Evolutionary conservation across 2,113 vertebrate species (phyloP), one percentile per base, ranked within the genome.

Genomic region (Vulpes vulpes): DNA sequence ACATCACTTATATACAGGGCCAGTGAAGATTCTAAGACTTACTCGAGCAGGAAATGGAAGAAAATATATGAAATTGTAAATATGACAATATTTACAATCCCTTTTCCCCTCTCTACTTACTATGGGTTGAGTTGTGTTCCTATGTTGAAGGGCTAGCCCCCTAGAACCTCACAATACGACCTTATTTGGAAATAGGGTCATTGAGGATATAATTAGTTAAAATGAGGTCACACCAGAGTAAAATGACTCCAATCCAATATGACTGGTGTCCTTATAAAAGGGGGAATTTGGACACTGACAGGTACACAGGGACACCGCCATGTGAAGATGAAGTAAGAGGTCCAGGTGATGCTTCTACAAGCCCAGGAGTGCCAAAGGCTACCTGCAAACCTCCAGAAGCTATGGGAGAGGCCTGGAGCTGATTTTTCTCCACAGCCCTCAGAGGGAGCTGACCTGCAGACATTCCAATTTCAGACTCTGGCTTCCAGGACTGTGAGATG

Each of bases 1-100:
- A 69, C 43, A 35, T 60, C 5, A 11, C 16, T 23, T 15, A 32
- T 11, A 55, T 15, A 1, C 5, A 55, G 0, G 51, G 6, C 49
- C 49, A 19, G 3, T 2, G 57, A 49, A 35, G 49, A 57, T 65
- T 57, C 38, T 11, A 62, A 73, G 55, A 57, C 19, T 30, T 14
- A n/a, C 20, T 16, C 11, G 5, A 79, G 55, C 43, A 22, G 0
- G 79, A 65, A 35, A 5, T 55, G 11, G 43, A 53, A n/a, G 23
- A 96, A 38, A 23, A 27, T 65, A 49, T 20, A 16, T 49, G 15
- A 84, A 78, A 51, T 25, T 5, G 1, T 23, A 82, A 6, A 19
- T 43, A 43, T 43, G 20, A 49, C 20, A 30, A 30, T 20, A 23
- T 82, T 59, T 20, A 65, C 16, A 59, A 23, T 23, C 20, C 27